Evolutionary conservation across 2,888 invertebrate species (phyloP).

Genomic region (Ephialtes manifestator): DNA sequence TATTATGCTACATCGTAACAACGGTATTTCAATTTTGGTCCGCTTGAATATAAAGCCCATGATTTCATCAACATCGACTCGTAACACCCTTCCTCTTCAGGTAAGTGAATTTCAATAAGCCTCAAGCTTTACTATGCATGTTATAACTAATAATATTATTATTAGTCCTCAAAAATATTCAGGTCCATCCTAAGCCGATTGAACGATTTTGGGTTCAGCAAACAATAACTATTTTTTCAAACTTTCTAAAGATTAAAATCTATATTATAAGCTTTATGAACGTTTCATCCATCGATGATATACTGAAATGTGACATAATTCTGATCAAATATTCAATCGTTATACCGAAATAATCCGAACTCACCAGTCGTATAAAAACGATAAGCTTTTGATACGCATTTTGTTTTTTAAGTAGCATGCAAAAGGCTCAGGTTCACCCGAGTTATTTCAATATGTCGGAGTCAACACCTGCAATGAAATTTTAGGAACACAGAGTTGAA

Average conservation of each 20-base stretch:
- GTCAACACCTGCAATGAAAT: too few relatives aligned
- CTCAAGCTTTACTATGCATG: background rate
- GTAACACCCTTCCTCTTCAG: background rate
- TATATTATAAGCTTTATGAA: background rate
- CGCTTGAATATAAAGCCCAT: background rate
- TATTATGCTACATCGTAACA: background rate
- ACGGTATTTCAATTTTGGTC: constrained; percentile 13
- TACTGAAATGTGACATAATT: background rate
- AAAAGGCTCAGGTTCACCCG: too few relatives aligned
- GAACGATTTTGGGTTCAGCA: background rate
- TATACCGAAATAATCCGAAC: background rate
- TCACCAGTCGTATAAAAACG: too few relatives aligned
- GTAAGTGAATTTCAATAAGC: background rate
- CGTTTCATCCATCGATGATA: too few relatives aligned
- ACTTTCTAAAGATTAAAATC: background rate
- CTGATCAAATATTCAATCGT: background rate
- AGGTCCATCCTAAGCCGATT: background rate
- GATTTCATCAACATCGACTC: background rate
- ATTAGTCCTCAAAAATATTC: background rate
- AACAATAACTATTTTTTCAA: background rate
- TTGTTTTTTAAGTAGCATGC: too few relatives aligned
- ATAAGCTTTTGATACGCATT: too few relatives aligned
- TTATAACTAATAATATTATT: background rate
- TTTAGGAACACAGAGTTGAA: too few relatives aligned
- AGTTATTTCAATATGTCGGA: too few relatives aligned